A percentile compares a stretch with the other conserved stretches of the same genome.
Evolutionary conservation across 2,797 vertebrate species (phyloP).

Genomic region (Molothrus ater): DNA sequence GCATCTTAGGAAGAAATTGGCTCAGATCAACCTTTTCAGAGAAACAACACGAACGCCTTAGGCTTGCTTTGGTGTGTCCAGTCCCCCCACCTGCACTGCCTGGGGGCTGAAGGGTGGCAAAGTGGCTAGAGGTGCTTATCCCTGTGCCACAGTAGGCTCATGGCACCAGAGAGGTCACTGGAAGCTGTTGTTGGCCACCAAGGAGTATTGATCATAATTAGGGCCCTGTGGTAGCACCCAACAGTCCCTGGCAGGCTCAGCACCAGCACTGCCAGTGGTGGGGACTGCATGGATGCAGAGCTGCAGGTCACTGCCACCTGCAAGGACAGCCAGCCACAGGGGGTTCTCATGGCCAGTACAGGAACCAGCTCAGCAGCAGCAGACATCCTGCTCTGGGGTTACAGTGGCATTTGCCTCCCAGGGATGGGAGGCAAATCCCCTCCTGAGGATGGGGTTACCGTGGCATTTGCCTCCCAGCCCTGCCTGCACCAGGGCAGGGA

Average conservation of each 20-base stretch:
- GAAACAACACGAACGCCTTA: rapidly evolving
- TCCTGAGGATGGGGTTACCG: neutral
- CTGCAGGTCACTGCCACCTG: neutral
- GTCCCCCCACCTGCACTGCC: rapidly evolving
- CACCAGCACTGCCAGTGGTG: rapidly evolving
- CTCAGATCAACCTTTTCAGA: neutral
- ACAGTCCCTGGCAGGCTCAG: neutral
- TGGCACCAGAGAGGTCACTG: neutral
- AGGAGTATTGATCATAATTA: neutral
- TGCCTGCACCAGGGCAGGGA: neutral
- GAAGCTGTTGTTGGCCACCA: neutral
- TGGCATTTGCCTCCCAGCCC: neutral
- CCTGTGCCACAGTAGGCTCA: rapidly evolving
- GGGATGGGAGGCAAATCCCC: neutral
- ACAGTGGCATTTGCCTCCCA: neutral
- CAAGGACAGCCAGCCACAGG: rapidly evolving
- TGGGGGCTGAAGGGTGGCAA: neutral
- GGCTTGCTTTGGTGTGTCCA: neutral
- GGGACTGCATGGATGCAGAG: rapidly evolving
- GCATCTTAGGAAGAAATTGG: neutral
- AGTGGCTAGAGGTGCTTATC: neutral
- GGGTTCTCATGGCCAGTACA: rapidly evolving
- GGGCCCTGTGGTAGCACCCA: rapidly evolving
- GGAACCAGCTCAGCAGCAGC: neutral
- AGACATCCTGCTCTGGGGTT: neutral